Percentiles rank a stretch among this genome's conserved stretches.
Conservation (phyloP, 2,888 invertebrate genomes). For the Isotomurus palustris region DNA sequence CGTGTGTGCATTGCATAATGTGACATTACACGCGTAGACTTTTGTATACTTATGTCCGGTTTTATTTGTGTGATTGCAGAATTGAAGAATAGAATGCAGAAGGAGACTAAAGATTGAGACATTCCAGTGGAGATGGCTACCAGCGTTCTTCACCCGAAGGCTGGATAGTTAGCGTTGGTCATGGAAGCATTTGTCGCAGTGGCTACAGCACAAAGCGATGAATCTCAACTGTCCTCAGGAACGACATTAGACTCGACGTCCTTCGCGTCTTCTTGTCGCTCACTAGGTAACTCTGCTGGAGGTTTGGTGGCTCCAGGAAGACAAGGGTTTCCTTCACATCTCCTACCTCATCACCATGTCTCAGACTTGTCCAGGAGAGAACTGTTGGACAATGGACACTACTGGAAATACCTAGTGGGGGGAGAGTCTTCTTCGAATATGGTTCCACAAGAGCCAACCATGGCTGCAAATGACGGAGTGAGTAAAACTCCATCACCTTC, state of each 20-base stretch:
- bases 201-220: conserved; percentile 46
- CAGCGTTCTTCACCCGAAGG: neutral
- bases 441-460: conserved; percentile 46
- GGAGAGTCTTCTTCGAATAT: conserved; percentile 33
- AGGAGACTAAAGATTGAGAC: too few species aligned
- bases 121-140: conserved; percentile 12
- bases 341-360: conserved; percentile 32
- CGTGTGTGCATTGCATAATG: too few species aligned
- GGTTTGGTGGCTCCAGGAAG: conserved; percentile 29
- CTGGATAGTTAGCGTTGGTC: conserved; percentile 27
- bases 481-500: conserved; percentile 46
- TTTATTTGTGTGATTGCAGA: too few species aligned
- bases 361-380: conserved; percentile 22
- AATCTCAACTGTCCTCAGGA: conserved; percentile 42
- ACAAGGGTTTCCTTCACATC: conserved; percentile 30
- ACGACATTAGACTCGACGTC: conserved; percentile 33
- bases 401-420: conserved; percentile 46
- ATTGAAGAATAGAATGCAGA: too few species aligned
- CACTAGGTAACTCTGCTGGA: conserved; percentile 24
- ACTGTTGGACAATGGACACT: conserved; percentile 42
- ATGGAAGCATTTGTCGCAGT: conserved; percentile 46
- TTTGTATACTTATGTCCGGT: too few species aligned
- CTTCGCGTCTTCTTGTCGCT: conserved; percentile 38
- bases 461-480: conserved; percentile 44
- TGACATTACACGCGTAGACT: too few species aligned